phyloP scores from a whole-genome alignment of 2,113 vertebrate species.

The Podocnemis expansa region DNA sequence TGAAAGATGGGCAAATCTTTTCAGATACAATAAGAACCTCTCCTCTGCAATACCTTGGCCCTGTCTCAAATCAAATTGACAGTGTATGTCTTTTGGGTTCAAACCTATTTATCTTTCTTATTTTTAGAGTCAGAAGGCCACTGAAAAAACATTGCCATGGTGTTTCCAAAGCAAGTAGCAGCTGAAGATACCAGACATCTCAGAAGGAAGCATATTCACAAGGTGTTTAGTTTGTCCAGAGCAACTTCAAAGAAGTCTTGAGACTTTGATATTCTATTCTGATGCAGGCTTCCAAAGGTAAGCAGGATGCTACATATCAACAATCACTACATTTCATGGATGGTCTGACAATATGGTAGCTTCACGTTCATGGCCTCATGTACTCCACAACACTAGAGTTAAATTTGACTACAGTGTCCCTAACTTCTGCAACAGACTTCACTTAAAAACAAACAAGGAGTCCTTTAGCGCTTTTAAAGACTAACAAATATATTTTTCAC shows the following conservation, averaged over 20 bases:
- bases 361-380: rapidly evolving
- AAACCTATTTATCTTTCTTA: rapidly evolving
- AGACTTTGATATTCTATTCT: background rate
- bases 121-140: background rate
- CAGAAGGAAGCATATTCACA: background rate
- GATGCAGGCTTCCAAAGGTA: background rate
- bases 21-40: background rate
- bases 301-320: background rate
- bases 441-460: background rate
- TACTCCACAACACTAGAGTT: background rate
- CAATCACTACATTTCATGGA: background rate
- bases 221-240: background rate
- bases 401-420: background rate
- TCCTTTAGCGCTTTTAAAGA: too few relatives aligned
- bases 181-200: too few relatives aligned
- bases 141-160: background rate
- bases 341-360: background rate
- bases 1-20: background rate
- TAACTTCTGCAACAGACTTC: background rate
- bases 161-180: background rate
- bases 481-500: too few relatives aligned
- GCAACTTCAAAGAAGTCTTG: background rate
- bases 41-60: rapidly evolving
- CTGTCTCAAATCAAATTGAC: background rate
- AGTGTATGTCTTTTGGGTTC: background rate